These are phyloP conservation scores for Rhingia rostrata DNA, from an alignment of 2,888 invertebrate genomes.

Conservation along the genomic window DNA sequence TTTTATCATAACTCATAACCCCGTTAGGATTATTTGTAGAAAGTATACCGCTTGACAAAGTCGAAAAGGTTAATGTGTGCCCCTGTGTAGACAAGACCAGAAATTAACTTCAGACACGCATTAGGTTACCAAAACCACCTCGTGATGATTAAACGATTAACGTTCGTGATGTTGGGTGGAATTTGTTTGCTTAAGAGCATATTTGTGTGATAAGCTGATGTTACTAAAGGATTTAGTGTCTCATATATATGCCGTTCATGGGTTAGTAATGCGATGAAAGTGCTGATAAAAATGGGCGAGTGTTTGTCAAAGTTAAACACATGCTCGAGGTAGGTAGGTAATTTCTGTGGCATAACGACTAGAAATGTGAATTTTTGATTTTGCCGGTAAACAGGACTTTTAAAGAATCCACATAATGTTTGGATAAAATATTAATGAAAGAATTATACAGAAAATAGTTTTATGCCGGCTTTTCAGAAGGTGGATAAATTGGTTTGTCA, in stretches of 20 bases:
- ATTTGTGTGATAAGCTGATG: conserved; percentile 20
- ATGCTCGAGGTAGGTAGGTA: background rate
- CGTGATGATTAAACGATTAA: conserved; percentile 45
- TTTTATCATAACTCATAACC: conserved; percentile 30
- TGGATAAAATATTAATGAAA: no score
- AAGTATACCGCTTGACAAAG: conserved; percentile 7
- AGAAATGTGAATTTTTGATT: no score
- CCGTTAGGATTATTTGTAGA: conserved; percentile 17
- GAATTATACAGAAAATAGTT: no score
- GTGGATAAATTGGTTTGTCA: no score
- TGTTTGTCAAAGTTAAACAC: background rate
- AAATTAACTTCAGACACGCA: conserved; percentile 43
- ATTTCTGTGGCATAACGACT: no score
- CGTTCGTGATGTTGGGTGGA: conserved; percentile 31
- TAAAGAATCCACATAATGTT: no score
- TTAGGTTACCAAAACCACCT: background rate
- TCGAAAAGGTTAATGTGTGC: conserved; percentile 29
- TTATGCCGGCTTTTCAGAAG: no score
- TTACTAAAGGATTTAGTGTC: background rate
- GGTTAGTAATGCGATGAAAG: conserved; percentile 9
- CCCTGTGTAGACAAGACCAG: conserved; percentile 18
- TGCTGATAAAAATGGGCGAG: background rate
- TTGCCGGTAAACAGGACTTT: no score
- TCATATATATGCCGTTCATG: background rate
- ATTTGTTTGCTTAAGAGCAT: conserved; percentile 11